Evolutionary conservation across 2,888 invertebrate genomes (phyloP).

Genomic region (Erebia ligea): DNA sequence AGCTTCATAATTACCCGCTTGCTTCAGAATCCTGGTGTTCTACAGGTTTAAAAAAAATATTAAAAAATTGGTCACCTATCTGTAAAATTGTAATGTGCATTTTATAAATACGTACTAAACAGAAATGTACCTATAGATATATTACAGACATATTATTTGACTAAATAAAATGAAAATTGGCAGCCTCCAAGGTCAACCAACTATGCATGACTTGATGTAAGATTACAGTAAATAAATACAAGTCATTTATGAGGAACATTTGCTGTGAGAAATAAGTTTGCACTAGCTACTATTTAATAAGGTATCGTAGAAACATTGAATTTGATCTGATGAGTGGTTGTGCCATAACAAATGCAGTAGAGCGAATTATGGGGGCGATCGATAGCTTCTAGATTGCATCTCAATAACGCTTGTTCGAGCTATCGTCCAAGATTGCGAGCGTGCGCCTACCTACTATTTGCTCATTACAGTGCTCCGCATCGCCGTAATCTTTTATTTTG

Average conservation of each 20-base stretch:
- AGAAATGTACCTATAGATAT: too few species aligned
- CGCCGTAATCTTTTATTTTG: constrained; percentile 50
- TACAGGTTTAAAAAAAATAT: not conserved
- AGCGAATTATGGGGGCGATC: constrained; percentile 76
- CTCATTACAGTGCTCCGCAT: constrained; percentile 65
- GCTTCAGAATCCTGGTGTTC: not conserved
- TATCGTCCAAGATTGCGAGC: constrained; percentile 69
- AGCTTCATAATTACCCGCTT: constrained; percentile 10
- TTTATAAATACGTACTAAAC: too few species aligned
- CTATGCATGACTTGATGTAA: not conserved
- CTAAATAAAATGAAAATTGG: not conserved
- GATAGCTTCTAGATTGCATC: constrained; percentile 80
- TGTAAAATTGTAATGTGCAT: too few species aligned
- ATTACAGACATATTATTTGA: not conserved
- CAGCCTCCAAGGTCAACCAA: not conserved
- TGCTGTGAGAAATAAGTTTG: constrained; percentile 32
- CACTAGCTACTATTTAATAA: constrained; percentile 76
- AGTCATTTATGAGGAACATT: constrained; percentile 25
- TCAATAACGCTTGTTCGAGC: constrained; percentile 76
- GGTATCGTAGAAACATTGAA: constrained; percentile 71
- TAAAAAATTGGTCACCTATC: not conserved
- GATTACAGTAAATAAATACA: not conserved
- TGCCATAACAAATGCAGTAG: constrained; percentile 71
- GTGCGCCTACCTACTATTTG: constrained; percentile 63
- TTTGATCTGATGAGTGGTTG: constrained; percentile 75